Percentiles rank a stretch among this genome's conserved stretches.
Evolutionary conservation across 2,888 invertebrate species (phyloP).

Genomic region (Seira musarum): DNA sequence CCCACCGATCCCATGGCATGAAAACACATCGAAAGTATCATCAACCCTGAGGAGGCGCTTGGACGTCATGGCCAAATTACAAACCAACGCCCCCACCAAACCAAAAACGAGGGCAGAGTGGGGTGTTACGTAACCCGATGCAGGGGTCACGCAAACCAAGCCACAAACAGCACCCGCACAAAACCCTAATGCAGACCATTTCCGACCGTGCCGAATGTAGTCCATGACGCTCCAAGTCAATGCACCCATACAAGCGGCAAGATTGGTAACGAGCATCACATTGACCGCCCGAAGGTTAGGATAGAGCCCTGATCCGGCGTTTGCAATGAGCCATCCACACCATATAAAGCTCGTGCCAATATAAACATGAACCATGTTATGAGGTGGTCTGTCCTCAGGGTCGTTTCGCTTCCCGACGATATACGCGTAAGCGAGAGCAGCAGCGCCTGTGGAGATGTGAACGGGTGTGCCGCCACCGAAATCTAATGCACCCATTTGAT

Average conservation of each 20-base stretch:
- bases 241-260: conserved; percentile 63
- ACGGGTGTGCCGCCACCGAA: conserved; percentile 65
- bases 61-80: conserved; percentile 63
- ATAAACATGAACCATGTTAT: conserved; percentile 65
- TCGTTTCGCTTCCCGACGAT: conserved; percentile 63
- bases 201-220: conserved; percentile 46
- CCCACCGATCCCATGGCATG: conserved; percentile 66
- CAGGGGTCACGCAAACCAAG: conserved; percentile 66
- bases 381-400: conserved; percentile 44
- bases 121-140: conserved; percentile 61
- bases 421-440: conserved; percentile 63
- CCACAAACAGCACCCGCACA: conserved; percentile 63
- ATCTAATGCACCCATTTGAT: conserved; percentile 60
- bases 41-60: conserved; percentile 61
- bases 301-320: conserved; percentile 47
- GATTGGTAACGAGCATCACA: conserved; percentile 57
- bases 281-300: conserved; percentile 62
- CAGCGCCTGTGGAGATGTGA: conserved; percentile 60
- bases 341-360: conserved; percentile 59
- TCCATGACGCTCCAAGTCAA: conserved; percentile 61
- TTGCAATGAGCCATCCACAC: too few species aligned
- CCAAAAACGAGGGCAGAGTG: conserved; percentile 60
- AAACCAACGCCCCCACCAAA: conserved; percentile 58
- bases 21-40: conserved; percentile 68
- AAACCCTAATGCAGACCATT: conserved; percentile 58